Conservation (phyloP, 1,140 invertebrate genomes). For the Arctopsyche grandis region DNA sequence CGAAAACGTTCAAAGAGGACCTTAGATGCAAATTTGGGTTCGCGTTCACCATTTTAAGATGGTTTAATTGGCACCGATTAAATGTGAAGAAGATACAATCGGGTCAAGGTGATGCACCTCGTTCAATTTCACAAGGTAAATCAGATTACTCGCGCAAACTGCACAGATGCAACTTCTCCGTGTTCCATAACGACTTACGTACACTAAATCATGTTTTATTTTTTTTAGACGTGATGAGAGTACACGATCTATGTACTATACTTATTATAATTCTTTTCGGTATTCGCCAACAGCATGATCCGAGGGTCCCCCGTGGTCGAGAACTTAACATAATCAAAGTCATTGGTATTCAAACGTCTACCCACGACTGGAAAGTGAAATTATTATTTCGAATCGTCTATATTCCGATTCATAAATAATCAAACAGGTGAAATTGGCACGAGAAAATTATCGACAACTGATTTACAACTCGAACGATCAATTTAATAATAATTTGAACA, state of each 20-base stretch:
- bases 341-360: conserved; percentile 6
- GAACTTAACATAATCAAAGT: not conserved
- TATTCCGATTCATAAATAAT: conserved; percentile 28
- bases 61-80: not conserved
- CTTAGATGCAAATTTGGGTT: not conserved
- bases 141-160: not conserved
- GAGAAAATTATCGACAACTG: not conserved
- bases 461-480: conserved; percentile 4
- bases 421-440: conserved; percentile 28
- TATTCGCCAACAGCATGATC: not conserved
- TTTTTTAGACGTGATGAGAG: not conserved
- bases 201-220: not conserved
- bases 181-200: not conserved
- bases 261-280: too few species aligned
- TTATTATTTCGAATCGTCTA: conserved; percentile 16
- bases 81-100: conserved; percentile 1
- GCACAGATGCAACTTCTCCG: not conserved
- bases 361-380: conserved; percentile 9
- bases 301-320: not conserved
- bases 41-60: not conserved
- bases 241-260: too few species aligned
- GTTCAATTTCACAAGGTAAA: not conserved
- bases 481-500: not conserved
- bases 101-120: not conserved
- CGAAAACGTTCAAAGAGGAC: not conserved